Base-by-base conservation (phyloP, 1,140 invertebrate species). In the Brachionus angularis region DNA sequence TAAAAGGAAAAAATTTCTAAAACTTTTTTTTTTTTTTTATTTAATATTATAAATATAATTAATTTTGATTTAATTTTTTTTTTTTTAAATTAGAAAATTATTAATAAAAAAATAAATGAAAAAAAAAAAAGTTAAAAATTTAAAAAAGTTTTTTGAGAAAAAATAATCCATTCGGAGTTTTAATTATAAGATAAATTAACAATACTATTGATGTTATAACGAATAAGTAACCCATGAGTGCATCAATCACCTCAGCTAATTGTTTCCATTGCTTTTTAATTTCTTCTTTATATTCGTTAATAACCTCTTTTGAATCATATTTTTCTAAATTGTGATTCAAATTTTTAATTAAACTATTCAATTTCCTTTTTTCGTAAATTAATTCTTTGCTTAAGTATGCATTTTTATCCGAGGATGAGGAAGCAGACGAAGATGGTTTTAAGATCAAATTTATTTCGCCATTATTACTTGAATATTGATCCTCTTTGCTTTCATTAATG, bases 231-330 rank as follows among this genome's bases (percentile, higher is more conserved):
- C 62, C 62, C 18, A 71, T 18, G n/a, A 71, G 46, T 31, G 36
- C 34, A 23, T 71, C 67, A 31, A 71, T 36, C 0, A 71, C 50
- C 16, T 52, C 36, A 14, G 67, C 67, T 10, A 71, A 33, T 27
- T 71, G 47, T 16, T 33, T 52, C 67, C 67, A 71, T 29, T 71
- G 46, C n/a, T 27, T 39, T 71, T n/a, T 52, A 29, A 71, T 25
- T 53, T 71, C 67, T 29, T 71, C 67, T 34, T 46, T 46, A 14
- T 49, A 67, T 1, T 67, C 42, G 16, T 67, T 67, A 10, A 47
- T 47, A 31, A 27, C 2, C 14, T 46, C 62, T 23, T 18, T 50
- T 23, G 47, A 29, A 21, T 67, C 62, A 34, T 46, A 46, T 23
- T 47, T 47, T 7, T 67, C 42, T 14, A 67, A 18, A 33, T 67